Percentiles rank a stretch among this genome's conserved stretches.
Evolutionary conservation across 2,888 invertebrate species (phyloP).

Genomic region (Priocnemis perturbator): DNA sequence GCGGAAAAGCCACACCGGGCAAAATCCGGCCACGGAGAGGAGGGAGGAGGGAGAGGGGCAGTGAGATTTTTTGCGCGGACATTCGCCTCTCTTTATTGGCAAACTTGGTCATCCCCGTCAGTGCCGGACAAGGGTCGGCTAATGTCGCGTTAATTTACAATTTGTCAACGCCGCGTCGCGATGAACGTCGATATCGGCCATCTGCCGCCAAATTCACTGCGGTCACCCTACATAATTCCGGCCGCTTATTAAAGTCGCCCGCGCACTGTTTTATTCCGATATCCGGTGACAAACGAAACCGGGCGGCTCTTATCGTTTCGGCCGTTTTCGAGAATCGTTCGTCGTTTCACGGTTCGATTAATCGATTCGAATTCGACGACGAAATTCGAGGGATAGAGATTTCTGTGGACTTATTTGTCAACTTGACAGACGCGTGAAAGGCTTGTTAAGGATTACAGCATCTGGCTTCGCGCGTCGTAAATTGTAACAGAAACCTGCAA

Average conservation of each 20-base stretch:
- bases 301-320: slow-evolving; percentile 6
- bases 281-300: slow-evolving; percentile 40
- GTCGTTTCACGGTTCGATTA: too few species aligned
- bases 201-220: slow-evolving; percentile 48
- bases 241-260: slow-evolving; percentile 44
- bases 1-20: neutral
- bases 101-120: slow-evolving; percentile 54
- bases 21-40: slow-evolving; percentile 10
- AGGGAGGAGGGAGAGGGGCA: too few species aligned
- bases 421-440: too few species aligned
- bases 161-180: slow-evolving; percentile 46
- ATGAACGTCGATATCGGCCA: slow-evolving; percentile 52
- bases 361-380: too few species aligned
- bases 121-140: slow-evolving; percentile 30
- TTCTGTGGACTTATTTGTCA: too few species aligned
- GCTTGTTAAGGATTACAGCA: too few species aligned
- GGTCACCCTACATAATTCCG: slow-evolving; percentile 35
- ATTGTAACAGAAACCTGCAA: too few species aligned
- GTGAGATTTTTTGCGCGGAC: slow-evolving; percentile 39
- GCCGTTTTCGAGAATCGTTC: neutral
- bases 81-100: slow-evolving; percentile 61
- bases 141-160: slow-evolving; percentile 66
- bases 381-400: too few species aligned
- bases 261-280: slow-evolving; percentile 46
- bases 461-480: too few species aligned